Base-by-base conservation (phyloP, 2,797 vertebrate species). In the Hybognathus amarus region DNA sequence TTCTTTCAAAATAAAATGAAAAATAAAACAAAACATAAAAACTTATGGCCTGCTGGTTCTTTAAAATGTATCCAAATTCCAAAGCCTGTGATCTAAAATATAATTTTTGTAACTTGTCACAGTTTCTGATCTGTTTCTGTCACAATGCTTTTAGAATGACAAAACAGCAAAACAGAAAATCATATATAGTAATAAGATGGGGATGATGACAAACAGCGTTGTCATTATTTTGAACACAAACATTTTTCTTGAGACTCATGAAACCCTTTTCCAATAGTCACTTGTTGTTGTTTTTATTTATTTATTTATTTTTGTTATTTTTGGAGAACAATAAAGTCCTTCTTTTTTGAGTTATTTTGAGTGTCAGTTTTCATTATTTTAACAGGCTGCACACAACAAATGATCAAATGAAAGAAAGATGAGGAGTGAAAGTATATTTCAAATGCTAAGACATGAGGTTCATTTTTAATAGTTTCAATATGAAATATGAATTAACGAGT, bases 51-150 rank as follows among this genome's bases (percentile, higher is more conserved):
- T 71, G n/a, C 22, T 7, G 69, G 24, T 80, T 54, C 63, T 85
- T 59, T 84, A 68, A 85, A 85, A 85, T 67, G 77, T 30, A 64
- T 81, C 50, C 64, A 61, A 22, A 71, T 5, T 81, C 59, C 56
- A 52, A 22, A 71, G 6, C 78, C 54, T 74, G 47, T 61, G 22
- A 75, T n/a, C 56, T 69, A 36, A 38, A 59, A 61, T 61, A 22
- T 22, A 76, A 61, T 27, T 66, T n/a, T 68, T 59, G 50, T 9
- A 77, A 68, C 75, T 24, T 64, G 8, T 63, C 20, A 10, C 52
- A 13, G 17, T 12, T 47, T 20, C 61, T 2, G 18, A 15, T n/a
- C 6, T 52, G 20, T 67, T 64, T 77, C 47, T 15, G 27, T 38
- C 74, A 77, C 64, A 69, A 69, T 69, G 45, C 73, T 54, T 30